These are phyloP conservation scores for Pitangus sulphuratus DNA, from an alignment of 2,797 vertebrate genomes.

Conservation along the genomic window DNA sequence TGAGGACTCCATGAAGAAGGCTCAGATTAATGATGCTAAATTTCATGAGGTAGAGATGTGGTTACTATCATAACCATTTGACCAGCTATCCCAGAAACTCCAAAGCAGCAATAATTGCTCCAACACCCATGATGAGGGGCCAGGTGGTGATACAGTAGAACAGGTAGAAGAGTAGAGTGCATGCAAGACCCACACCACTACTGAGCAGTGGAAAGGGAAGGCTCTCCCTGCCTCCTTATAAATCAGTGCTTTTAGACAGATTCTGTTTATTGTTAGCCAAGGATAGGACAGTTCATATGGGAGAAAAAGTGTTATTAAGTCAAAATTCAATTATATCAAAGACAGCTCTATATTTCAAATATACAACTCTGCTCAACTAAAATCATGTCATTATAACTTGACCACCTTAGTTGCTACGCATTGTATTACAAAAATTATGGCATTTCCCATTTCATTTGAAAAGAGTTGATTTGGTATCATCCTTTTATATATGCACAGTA, in stretches of 20 bases:
- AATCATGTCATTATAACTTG: background rate
- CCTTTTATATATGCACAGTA: background rate
- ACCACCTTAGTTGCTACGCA: background rate
- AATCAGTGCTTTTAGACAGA: background rate
- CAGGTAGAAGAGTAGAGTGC: background rate
- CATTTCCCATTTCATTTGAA: background rate
- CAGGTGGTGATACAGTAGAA: background rate
- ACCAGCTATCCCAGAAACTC: background rate
- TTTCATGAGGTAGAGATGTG: slow-evolving; percentile 89
- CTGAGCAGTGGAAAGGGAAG: background rate
- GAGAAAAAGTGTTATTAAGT: background rate
- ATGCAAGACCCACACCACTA: background rate
- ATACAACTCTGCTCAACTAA: background rate
- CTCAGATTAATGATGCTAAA: slow-evolving; percentile 92
- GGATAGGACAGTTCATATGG: background rate
- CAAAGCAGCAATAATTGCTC: background rate
- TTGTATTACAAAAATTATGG: background rate
- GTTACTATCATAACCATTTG: background rate
- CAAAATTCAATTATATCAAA: background rate
- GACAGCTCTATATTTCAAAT: background rate
- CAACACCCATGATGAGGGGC: background rate
- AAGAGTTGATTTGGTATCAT: background rate
- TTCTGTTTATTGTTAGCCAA: background rate
- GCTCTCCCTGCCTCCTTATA: background rate
- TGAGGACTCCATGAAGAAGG: slow-evolving; percentile 86